phyloP scores from a whole-genome alignment of 2,888 invertebrate species.

The Lasioglossum morio region DNA sequence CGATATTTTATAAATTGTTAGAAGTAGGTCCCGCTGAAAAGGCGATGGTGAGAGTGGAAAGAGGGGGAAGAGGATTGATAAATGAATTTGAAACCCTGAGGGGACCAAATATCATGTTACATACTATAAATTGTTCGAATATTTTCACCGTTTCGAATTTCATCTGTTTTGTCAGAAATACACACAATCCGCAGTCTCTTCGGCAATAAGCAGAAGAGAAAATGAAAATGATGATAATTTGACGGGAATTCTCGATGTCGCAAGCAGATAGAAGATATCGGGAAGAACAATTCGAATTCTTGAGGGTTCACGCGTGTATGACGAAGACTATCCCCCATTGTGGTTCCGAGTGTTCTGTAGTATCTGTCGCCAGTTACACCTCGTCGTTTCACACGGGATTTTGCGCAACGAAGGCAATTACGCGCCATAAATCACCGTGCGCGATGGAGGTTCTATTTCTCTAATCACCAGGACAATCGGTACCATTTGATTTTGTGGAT shows the following conservation, averaged over 20 bases:
- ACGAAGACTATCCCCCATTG: constrained; percentile 17
- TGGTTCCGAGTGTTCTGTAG: not conserved
- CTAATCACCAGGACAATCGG: constrained; percentile 49
- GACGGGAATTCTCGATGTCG: not conserved
- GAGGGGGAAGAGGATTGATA: no score
- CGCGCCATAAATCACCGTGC: constrained; percentile 46
- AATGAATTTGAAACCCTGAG: no score
- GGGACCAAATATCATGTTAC: no score
- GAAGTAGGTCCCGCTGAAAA: no score
- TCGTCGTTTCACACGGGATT: constrained; percentile 29
- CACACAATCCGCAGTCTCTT: no score
- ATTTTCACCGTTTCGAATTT: no score
- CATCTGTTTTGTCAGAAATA: no score
- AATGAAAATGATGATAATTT: not conserved
- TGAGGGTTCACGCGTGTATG: not conserved
- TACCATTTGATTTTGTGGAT: constrained; percentile 45
- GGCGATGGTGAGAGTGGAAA: no score
- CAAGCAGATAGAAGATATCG: not conserved
- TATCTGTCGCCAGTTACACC: not conserved
- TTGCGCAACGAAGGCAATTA: constrained; percentile 42
- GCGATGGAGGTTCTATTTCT: constrained; percentile 38
- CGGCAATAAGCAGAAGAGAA: not conserved
- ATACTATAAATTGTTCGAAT: no score
- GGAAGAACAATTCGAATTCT: not conserved
- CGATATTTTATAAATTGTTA: no score